Percentiles rank a stretch among this genome's conserved stretches.
Evolutionary conservation across 2,797 vertebrate genomes (phyloP).

Genomic region (Falco naumanni): DNA sequence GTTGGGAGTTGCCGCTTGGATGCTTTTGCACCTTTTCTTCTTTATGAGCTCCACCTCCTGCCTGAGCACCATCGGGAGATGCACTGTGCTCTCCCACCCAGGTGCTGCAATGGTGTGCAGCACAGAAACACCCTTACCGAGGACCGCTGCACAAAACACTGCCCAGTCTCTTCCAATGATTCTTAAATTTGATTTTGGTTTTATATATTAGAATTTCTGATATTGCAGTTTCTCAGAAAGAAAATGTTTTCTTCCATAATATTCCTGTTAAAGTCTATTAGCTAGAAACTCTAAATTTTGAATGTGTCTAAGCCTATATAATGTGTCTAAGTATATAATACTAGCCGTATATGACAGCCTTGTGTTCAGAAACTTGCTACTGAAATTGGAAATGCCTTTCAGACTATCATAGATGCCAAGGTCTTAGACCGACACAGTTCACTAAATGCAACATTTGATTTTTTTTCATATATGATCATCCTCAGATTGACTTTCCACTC

Average conservation of each 20-base stretch:
- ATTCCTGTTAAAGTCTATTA: not conserved
- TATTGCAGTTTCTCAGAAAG: not conserved
- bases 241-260: not conserved
- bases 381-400: not conserved
- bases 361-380: not conserved
- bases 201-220: not conserved
- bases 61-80: not conserved
- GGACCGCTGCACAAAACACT: fast-evolving
- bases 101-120: fast-evolving
- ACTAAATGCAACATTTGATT: not conserved
- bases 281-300: not conserved
- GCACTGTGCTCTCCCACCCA: fast-evolving
- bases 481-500: not conserved
- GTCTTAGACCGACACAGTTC: not conserved
- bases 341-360: not conserved
- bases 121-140: not conserved
- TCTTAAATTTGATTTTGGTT: not conserved
- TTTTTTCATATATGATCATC: not conserved
- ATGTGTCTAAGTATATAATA: not conserved
- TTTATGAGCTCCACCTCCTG: not conserved
- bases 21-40: not conserved
- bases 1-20: not conserved
- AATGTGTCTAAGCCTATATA: not conserved
- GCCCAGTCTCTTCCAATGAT: not conserved
- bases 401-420: not conserved